phyloP scores from a whole-genome alignment of 2,888 invertebrate genomes.

The Drosophila ochracea region DNA sequence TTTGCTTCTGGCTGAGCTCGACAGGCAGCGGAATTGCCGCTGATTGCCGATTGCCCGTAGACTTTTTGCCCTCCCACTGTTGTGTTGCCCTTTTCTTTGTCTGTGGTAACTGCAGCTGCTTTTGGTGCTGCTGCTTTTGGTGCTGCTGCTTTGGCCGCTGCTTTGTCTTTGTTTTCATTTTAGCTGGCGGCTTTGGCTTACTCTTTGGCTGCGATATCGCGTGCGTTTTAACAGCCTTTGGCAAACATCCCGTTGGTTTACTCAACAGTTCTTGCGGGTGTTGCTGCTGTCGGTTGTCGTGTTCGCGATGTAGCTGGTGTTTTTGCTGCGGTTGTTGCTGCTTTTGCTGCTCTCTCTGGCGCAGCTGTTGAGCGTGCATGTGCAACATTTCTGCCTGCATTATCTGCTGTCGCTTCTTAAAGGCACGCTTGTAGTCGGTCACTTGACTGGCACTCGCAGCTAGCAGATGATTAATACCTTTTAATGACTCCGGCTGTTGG shows the following conservation, averaged over 20 bases:
- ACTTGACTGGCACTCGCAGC: conserved; percentile 49
- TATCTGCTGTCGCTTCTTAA: conserved; percentile 45
- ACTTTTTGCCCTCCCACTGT: not conserved
- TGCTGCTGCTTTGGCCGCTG: not conserved
- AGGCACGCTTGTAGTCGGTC: conserved; percentile 37
- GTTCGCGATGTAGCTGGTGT: not conserved
- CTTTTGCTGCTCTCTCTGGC: not conserved
- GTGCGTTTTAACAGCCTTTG: not conserved
- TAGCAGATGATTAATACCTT: conserved; percentile 37
- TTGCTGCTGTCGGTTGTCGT: not conserved
- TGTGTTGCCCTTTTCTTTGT: not conserved
- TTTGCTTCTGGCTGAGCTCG: conserved; percentile 8
- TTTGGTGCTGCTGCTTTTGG: not conserved
- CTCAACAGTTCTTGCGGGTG: not conserved
- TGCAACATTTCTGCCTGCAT: conserved; percentile 51
- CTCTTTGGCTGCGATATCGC: not conserved
- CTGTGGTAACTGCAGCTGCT: not conserved
- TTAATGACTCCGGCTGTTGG: conserved; percentile 15
- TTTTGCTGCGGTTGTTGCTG: conserved; percentile 3
- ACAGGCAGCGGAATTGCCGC: not conserved
- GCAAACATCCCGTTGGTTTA: not conserved
- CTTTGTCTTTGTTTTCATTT: not conserved
- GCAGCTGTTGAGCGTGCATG: conserved; percentile 20
- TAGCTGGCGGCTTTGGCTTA: not conserved
- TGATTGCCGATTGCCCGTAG: not conserved